Base-by-base conservation (phyloP, 2,888 invertebrate genomes). In the Harpagoxenus sublaevis region DNA sequence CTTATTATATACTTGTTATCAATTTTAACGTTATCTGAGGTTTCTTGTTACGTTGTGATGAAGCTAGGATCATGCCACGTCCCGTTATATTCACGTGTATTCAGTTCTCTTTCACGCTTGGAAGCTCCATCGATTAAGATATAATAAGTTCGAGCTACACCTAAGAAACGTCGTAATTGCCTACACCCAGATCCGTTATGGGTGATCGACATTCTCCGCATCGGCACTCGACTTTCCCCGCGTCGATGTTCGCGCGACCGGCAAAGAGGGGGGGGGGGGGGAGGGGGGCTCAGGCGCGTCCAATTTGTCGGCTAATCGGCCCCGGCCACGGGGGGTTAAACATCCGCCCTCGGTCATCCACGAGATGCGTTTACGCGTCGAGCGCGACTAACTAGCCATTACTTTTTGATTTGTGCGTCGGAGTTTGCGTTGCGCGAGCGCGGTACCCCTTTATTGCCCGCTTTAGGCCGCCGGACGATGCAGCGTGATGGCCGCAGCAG, bases 361-460 rank as follows among this genome's bases (percentile, higher is more conserved):
- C 73, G 83, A 83, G 86, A 84, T 86, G 83, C 87, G 86, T 90
- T 91, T 89, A 91, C 88, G 90, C 85, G 78, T 81, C 28, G 70
- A 65, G 65, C 70, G 86, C 83, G 82, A 88, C 91, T 89, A 92
- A 90, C 92, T 90, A 90, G 89, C 89, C 88, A 91, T 92, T 92
- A 92, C 87, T 92, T 92, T 92, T 91, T 91, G 90, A 92, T 92
- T 92, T 91, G 91, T 90, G 89, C 87, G 82, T 87, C 55, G 79
- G 71, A 79, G 85, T 79, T 53, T 62, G 62, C 55, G 77, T 5
- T 73, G 82, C 71, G 73, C 85, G 79, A 79, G 77, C 83, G 78
- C 85, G 86, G 85, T 75, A 83, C 75, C 78, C 75, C 85, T 90
- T 89, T 89, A 88, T 89, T 88, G 86, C 85, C 85, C 70, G 82